A percentile compares a stretch with the other conserved stretches of the same genome.
phyloP scores from a whole-genome alignment of 2,797 vertebrate species.

The Myotis planiceps region DNA sequence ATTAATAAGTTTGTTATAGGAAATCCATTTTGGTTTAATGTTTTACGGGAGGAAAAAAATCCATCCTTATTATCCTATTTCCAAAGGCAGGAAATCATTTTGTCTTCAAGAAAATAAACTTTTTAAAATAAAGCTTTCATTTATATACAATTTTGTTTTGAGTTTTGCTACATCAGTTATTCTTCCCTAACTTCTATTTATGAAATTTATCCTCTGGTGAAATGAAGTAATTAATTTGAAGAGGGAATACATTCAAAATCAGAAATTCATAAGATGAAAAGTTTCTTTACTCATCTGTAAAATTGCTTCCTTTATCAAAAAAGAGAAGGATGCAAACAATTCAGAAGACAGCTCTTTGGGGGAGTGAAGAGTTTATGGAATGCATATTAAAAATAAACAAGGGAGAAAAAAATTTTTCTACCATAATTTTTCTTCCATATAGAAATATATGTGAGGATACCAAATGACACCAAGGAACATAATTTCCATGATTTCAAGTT shows the following conservation, averaged over 20 bases:
- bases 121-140: not conserved
- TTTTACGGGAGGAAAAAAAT: not conserved
- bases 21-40: not conserved
- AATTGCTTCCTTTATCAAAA: conserved; percentile 43
- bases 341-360: not conserved
- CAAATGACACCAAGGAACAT: not conserved
- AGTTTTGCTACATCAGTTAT: conserved; percentile 26
- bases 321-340: not conserved
- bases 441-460: not conserved
- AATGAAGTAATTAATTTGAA: conserved; percentile 60
- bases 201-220: not conserved
- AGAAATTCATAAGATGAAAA: conserved; percentile 51
- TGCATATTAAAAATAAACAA: not conserved
- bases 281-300: conserved; percentile 60
- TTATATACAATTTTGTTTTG: not conserved
- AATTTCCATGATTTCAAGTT: not conserved
- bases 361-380: not conserved
- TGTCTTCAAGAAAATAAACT: not conserved
- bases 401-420: not conserved
- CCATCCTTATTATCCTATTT: not conserved
- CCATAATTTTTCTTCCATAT: not conserved
- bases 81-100: not conserved
- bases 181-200: not conserved
- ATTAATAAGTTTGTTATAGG: not conserved
- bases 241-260: not conserved